phyloP scores from a whole-genome alignment of 2,797 vertebrate species.

The Anisognathus igniventris region DNA sequence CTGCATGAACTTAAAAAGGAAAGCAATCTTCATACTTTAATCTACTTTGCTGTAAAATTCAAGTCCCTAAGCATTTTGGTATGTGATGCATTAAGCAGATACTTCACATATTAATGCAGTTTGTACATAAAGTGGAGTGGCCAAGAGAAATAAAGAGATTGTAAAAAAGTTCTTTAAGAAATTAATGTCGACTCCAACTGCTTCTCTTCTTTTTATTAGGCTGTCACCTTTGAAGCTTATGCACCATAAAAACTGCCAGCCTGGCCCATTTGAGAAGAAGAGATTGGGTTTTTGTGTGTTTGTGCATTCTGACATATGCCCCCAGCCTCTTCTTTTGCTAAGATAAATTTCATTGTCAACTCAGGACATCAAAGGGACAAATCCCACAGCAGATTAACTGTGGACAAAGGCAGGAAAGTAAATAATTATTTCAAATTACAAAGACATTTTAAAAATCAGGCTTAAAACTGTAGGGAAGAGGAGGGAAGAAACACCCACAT shows the following conservation, averaged over 20 bases:
- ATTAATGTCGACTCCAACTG: not conserved
- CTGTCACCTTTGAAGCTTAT: not conserved
- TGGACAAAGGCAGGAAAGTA: not conserved
- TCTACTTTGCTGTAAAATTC: not conserved
- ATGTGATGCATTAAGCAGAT: not conserved
- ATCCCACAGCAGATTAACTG: not conserved
- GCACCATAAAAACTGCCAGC: not conserved
- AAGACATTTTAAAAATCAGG: not conserved
- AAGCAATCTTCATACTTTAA: conserved; percentile 22
- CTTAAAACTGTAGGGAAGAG: not conserved
- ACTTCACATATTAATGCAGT: not conserved
- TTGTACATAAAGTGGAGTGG: not conserved
- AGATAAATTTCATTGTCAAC: not conserved
- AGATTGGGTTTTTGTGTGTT: not conserved
- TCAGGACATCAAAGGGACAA: not conserved
- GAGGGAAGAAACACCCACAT: not conserved
- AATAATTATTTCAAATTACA: conserved; percentile 7
- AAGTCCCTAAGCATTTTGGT: not conserved
- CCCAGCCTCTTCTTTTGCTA: not conserved
- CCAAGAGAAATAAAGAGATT: conserved; percentile 5
- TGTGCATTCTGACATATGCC: not conserved
- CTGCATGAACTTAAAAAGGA: not conserved
- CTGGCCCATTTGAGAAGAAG: not conserved
- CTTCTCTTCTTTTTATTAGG: not conserved
- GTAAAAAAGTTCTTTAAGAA: not conserved